Evolutionary conservation across 2,888 invertebrate species (phyloP).

Genomic region (Pseudoips prasinana): DNA sequence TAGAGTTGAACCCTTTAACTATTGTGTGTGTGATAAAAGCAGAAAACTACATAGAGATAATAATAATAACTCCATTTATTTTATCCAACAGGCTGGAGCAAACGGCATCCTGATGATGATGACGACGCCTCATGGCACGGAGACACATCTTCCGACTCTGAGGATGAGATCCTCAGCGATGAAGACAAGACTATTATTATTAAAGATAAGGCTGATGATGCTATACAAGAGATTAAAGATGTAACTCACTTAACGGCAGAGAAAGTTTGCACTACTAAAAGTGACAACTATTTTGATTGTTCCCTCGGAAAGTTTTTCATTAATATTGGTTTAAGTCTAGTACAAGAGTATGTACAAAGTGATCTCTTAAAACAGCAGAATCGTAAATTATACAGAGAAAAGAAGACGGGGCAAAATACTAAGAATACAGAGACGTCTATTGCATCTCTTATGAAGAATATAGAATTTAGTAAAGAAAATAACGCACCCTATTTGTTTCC

Average conservation of each 20-base stretch:
- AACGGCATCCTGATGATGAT: constrained; percentile 44
- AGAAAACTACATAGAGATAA: no score
- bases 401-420: constrained; percentile 82
- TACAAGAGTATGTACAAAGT: constrained; percentile 96
- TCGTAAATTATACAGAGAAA: constrained; percentile 89
- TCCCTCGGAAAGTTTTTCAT: constrained; percentile 95
- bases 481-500: constrained; percentile 90
- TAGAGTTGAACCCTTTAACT: no score
- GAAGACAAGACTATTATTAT: constrained; percentile 69
- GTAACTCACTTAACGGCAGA: constrained; percentile 58
- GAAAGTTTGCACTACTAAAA: constrained; percentile 64
- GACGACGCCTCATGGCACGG: constrained; percentile 83
- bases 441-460: constrained; percentile 90
- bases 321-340: constrained; percentile 94
- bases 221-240: constrained; percentile 74
- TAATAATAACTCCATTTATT: no score
- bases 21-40: no score
- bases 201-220: constrained; percentile 80
- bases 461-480: constrained; percentile 92
- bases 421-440: constrained; percentile 89
- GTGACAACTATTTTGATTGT: constrained; percentile 90
- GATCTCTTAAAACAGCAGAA: constrained; percentile 94
- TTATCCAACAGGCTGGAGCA: no score
- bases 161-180: constrained; percentile 64
- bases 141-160: constrained; percentile 74